phyloP scores from a whole-genome alignment of 2,888 invertebrate genomes.

The Neoitamus cyanurus region DNA sequence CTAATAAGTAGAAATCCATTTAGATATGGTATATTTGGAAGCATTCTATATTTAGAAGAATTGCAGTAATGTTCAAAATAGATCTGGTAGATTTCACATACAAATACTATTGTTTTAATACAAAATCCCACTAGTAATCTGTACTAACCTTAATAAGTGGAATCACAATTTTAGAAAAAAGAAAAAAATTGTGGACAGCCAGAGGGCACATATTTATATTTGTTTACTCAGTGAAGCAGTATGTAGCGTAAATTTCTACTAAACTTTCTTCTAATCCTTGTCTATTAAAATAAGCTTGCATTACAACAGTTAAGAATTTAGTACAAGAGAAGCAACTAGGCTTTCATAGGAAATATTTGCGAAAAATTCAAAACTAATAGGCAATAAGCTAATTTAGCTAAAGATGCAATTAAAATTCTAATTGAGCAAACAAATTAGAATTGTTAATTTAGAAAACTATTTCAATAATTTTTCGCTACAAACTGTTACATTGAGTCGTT shows the following conservation, averaged over 20 bases:
- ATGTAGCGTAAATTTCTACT: background rate
- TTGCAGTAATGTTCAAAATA: background rate
- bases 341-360: background rate
- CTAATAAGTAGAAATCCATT: background rate
- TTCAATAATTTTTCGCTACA: background rate
- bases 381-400: background rate
- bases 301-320: background rate
- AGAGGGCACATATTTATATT: background rate
- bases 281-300: background rate
- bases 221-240: background rate
- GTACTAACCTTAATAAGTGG: background rate
- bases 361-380: background rate
- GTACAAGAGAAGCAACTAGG: background rate
- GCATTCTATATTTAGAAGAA: background rate
- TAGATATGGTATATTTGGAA: background rate
- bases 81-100: background rate
- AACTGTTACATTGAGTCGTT: background rate
- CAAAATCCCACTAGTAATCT: background rate
- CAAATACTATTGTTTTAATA: background rate
- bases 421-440: background rate
- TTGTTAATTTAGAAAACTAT: background rate
- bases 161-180: background rate
- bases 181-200: background rate
- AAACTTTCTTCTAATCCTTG: background rate
- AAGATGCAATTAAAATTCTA: background rate